Evolutionary conservation across 2,113 vertebrate genomes (phyloP).

Genomic region (human (Homo sapiens)): GRCh38 chr1:150153001-150153500

Average conservation of each 20-base stretch:
- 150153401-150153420: not conserved
- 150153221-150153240: not conserved
- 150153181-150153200: not conserved
- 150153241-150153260: not conserved
- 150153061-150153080: not conserved
- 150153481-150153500: not conserved
- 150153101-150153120: not conserved
- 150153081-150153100: not conserved
- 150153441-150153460: not conserved
- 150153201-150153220: not conserved
- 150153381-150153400: not conserved
- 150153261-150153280: not conserved
- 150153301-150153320: not conserved
- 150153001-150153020: not conserved
- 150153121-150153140: not conserved
- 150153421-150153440: not conserved
- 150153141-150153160: not conserved
- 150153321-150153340: not conserved
- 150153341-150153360: not conserved
- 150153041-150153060: not conserved
- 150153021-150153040: not conserved
- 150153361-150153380: not conserved
- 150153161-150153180: not conserved
- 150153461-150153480: not conserved
- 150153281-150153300: not conserved